Conservation (phyloP, 2,888 invertebrate genomes). For the Oegoconia quadripuncta region DNA sequence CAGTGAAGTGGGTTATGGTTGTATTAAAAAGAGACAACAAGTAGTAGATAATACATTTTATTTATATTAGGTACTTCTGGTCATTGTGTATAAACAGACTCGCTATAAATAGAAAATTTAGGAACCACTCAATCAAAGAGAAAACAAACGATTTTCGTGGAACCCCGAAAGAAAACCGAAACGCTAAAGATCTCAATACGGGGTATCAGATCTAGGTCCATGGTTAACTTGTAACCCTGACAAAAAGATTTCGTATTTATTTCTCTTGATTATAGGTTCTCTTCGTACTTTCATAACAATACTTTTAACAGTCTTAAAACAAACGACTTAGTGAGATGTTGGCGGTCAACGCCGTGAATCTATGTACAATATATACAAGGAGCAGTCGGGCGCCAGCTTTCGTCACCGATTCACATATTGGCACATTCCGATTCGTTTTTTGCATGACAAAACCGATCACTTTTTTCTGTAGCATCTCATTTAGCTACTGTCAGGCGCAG, state of each 20-base stretch:
- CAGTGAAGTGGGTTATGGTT: constrained; percentile 6
- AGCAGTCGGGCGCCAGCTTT: constrained; percentile 16
- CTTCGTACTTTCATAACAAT: no score
- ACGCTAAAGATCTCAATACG: no score
- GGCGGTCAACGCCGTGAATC: constrained; percentile 59
- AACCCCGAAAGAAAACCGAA: no score
- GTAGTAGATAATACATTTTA: constrained; percentile 51
- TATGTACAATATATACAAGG: constrained; percentile 69
- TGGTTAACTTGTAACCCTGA: no score
- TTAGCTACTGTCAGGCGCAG: constrained; percentile 48
- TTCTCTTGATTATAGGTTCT: no score
- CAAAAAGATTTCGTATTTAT: no score
- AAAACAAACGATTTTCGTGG: no score
- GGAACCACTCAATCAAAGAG: no score
- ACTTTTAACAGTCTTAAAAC: constrained; percentile 78
- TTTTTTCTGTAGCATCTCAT: constrained; percentile 5
- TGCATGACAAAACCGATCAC: constrained; percentile 2
- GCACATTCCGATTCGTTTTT: constrained; percentile 11
- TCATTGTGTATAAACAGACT: no score
- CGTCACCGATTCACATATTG: constrained; percentile 12
- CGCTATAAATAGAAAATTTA: no score
- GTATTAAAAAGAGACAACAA: constrained; percentile 24
- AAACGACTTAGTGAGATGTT: constrained; percentile 69
- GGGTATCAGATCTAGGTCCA: no score
- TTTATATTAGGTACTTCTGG: constrained; percentile 71